Evolutionary conservation across 2,888 invertebrate species (phyloP).

Genomic region (Plusia festucae): DNA sequence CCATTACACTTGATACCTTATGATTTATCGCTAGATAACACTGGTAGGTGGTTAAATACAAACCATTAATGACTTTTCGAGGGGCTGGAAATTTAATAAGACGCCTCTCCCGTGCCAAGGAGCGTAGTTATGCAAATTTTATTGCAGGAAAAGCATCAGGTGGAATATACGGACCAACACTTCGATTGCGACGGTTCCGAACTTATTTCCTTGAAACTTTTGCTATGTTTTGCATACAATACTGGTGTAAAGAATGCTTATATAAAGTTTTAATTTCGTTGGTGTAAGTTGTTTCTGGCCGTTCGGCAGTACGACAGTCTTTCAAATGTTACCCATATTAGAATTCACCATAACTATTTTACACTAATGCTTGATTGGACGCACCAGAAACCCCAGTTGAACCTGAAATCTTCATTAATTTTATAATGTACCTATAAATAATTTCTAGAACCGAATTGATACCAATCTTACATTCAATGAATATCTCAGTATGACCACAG

Average conservation of each 20-base stretch:
- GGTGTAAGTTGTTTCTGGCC: no score
- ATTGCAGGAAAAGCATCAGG: constrained; percentile 82
- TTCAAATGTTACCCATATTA: no score
- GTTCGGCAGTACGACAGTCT: no score
- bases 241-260: no score
- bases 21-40: constrained; percentile 85
- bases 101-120: constrained; percentile 81
- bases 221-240: no score
- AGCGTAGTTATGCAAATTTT: constrained; percentile 89
- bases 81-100: constrained; percentile 89
- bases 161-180: constrained; percentile 67
- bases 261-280: no score
- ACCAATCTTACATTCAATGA: neutral
- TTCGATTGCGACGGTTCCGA: constrained; percentile 17
- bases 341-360: no score
- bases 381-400: no score
- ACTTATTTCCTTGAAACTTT: neutral
- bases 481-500: neutral
- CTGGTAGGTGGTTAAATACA: constrained; percentile 86
- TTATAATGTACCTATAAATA: no score
- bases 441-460: neutral
- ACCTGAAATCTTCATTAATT: no score
- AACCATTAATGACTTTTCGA: constrained; percentile 88
- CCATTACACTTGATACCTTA: constrained; percentile 74
- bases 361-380: no score